phyloP scores from a whole-genome alignment of 2,113 vertebrate species.

The Edolisoma coerulescens region DNA sequence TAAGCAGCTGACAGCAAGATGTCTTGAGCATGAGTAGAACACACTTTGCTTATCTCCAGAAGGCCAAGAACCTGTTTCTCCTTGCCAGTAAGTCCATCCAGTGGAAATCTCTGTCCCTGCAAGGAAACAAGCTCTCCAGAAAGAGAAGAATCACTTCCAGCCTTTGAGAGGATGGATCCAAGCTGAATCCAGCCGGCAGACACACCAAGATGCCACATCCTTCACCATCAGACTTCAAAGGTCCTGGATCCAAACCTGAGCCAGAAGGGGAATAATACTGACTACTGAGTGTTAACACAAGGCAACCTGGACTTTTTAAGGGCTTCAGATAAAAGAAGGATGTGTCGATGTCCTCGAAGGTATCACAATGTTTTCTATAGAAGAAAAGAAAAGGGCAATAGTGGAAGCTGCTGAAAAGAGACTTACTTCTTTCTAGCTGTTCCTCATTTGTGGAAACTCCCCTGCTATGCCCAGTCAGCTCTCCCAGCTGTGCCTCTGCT shows the following conservation, averaged over 20 bases:
- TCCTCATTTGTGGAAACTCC: not conserved
- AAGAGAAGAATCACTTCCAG: not conserved
- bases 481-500: not conserved
- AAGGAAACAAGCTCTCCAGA: not conserved
- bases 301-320: not conserved
- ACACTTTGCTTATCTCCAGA: not conserved
- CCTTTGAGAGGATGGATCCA: not conserved
- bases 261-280: not conserved
- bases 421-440: not conserved
- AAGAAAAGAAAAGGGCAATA: not conserved
- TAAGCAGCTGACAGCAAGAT: not conserved
- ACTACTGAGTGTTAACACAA: not conserved
- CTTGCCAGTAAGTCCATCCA: not conserved
- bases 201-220: not conserved
- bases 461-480: not conserved
- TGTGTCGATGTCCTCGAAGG: not conserved
- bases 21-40: not conserved
- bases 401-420: not conserved
- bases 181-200: not conserved
- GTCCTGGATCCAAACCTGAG: not conserved
- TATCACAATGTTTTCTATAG: not conserved
- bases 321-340: not conserved
- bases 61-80: not conserved
- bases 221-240: not conserved
- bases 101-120: not conserved